These are phyloP conservation scores for Thaumatotibia leucotreta DNA, from an alignment of 1,140 invertebrate species.

Conservation along the genomic window DNA sequence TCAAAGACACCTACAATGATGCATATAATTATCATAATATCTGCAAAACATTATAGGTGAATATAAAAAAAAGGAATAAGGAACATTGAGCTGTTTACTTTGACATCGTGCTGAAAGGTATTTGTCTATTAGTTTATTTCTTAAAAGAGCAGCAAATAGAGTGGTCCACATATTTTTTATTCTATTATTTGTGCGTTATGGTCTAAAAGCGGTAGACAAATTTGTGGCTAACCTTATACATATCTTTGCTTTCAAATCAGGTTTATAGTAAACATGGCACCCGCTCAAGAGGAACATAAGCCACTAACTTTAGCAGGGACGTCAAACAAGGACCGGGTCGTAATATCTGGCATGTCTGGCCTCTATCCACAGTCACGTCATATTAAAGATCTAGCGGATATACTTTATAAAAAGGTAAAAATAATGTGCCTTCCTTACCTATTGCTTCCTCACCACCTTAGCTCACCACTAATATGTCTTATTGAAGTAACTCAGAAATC, in stretches of 20 bases:
- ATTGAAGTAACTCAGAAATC: too few relatives aligned
- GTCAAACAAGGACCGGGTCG: background rate
- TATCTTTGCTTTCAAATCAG: too few relatives aligned
- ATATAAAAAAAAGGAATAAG: background rate
- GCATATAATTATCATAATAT: background rate
- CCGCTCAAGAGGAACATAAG: constrained; percentile 22
- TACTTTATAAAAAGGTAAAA: constrained; percentile 25
- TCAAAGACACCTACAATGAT: background rate
- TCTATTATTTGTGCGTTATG: too few relatives aligned
- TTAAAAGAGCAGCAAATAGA: too few relatives aligned
- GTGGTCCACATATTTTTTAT: too few relatives aligned
- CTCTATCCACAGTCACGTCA: constrained; percentile 19
- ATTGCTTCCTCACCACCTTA: too few relatives aligned
- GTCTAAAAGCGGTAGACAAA: too few relatives aligned
- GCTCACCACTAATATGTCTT: too few relatives aligned
- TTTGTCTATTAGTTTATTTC: background rate
- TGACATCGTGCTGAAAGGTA: background rate
- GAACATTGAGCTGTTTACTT: background rate
- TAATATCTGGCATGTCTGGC: constrained; percentile 26
- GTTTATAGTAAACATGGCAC: constrained; percentile 21
- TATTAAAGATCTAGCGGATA: constrained; percentile 17
- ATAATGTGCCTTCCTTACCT: background rate
- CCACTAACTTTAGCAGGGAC: background rate
- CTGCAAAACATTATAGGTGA: background rate
- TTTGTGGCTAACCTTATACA: too few relatives aligned